These are phyloP conservation scores for Dugesia japonica DNA, from an alignment of 2,888 invertebrate genomes.

Conservation along the genomic window DNA sequence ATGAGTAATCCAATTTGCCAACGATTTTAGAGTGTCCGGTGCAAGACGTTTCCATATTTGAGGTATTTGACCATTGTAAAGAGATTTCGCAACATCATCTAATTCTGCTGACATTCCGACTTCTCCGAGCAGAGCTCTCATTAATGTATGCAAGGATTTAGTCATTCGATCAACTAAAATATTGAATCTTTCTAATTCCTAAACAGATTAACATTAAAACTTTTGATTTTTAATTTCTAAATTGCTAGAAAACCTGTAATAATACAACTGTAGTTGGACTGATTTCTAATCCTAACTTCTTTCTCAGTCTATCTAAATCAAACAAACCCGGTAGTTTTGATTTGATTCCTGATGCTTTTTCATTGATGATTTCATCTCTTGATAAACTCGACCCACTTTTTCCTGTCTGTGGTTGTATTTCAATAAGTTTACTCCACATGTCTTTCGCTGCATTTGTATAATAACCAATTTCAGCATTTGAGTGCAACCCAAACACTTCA, in stretches of 20 bases:
- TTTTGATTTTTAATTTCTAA: neutral
- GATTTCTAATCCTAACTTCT: constrained; percentile 63
- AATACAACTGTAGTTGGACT: constrained; percentile 70
- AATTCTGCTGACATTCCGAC: constrained; percentile 72
- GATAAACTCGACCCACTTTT: constrained; percentile 54
- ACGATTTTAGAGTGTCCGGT: constrained; percentile 67
- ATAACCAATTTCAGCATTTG: constrained; percentile 86
- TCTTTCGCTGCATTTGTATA: constrained; percentile 69
- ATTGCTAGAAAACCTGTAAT: constrained; percentile 53
- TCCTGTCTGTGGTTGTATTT: constrained; percentile 76
- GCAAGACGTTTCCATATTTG: constrained; percentile 63
- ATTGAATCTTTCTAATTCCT: constrained; percentile 68
- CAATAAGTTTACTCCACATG: constrained; percentile 70
- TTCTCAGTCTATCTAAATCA: constrained; percentile 65
- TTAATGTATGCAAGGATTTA: constrained; percentile 58
- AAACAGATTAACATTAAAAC: neutral
- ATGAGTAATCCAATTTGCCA: constrained; percentile 76
- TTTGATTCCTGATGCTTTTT: constrained; percentile 63
- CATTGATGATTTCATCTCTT: constrained; percentile 69
- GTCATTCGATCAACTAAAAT: constrained; percentile 59
- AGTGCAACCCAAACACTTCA: constrained; percentile 75
- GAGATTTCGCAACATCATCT: constrained; percentile 64
- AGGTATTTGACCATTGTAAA: constrained; percentile 72
- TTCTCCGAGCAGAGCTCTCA: constrained; percentile 67
- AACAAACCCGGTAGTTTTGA: constrained; percentile 60